A percentile compares a stretch with the other conserved stretches of the same genome.
Conservation (phyloP, 2,888 invertebrate genomes). For the Stenchaetothrips biformis region DNA sequence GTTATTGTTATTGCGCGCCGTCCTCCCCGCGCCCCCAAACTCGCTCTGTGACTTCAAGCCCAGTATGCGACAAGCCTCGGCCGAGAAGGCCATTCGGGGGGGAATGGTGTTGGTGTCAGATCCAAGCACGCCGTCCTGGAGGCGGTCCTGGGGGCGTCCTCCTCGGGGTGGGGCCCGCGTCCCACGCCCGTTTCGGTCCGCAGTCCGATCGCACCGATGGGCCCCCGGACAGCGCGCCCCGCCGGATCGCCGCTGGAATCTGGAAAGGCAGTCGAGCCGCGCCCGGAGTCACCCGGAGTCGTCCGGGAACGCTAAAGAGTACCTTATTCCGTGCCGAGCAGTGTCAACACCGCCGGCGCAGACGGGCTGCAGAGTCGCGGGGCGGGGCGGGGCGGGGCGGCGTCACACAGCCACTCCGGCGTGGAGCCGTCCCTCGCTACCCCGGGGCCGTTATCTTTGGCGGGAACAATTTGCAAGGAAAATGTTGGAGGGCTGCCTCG, state of each 20-base stretch:
- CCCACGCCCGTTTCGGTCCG: too few species aligned
- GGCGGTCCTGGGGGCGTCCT: not conserved
- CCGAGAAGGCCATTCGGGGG: not conserved
- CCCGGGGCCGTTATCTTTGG: not conserved
- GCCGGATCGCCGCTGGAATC: too few species aligned
- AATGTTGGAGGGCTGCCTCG: not conserved
- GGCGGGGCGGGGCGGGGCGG: too few species aligned
- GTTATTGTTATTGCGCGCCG: conserved; percentile 2
- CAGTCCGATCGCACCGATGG: too few species aligned
- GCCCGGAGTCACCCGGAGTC: too few species aligned
- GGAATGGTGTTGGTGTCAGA: not conserved
- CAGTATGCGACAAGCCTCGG: not conserved
- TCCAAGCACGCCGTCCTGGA: not conserved
- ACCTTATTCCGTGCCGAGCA: too few species aligned
- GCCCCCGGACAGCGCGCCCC: too few species aligned
- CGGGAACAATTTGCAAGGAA: conserved; percentile 22
- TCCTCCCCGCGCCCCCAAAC: not conserved
- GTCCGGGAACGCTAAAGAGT: too few species aligned
- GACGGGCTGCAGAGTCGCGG: too few species aligned
- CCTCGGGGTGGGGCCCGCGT: too few species aligned
- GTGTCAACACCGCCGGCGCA: too few species aligned
- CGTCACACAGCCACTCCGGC: not conserved
- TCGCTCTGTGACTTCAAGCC: not conserved
- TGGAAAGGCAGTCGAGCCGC: too few species aligned
- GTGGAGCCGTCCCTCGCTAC: not conserved